Conservation (phyloP, 2,797 vertebrate genomes). For the Halcyon badia region DNA sequence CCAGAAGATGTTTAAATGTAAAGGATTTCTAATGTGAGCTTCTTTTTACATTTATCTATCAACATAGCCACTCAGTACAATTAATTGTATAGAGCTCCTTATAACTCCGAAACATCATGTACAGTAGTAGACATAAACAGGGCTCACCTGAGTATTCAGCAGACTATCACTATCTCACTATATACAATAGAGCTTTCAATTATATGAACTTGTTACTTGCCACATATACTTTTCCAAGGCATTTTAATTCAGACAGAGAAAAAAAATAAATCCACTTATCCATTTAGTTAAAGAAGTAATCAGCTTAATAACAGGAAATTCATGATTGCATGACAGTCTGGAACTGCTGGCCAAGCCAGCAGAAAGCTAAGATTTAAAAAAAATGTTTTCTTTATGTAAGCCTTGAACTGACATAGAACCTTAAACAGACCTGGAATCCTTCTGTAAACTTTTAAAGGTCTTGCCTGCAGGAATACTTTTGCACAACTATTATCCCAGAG, state of each 20-base stretch:
- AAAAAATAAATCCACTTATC: not conserved
- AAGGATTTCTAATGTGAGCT: not conserved
- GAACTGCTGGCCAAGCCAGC: not conserved
- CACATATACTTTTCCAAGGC: not conserved
- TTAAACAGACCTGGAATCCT: constrained; percentile 36
- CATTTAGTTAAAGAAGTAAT: not conserved
- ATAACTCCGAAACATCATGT: not conserved
- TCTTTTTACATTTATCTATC: constrained; percentile 13
- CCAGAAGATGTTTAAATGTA: not conserved
- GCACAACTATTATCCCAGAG: not conserved
- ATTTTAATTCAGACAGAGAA: not conserved
- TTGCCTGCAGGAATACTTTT: not conserved
- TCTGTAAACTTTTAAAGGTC: constrained; percentile 63
- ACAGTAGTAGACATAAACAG: not conserved
- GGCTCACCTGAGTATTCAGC: not conserved
- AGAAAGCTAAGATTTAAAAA: not conserved
- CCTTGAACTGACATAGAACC: constrained; percentile 13
- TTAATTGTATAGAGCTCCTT: not conserved
- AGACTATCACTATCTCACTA: not conserved
- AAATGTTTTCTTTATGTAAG: not conserved
- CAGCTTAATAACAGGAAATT: not conserved
- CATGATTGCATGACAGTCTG: not conserved
- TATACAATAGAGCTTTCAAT: not conserved
- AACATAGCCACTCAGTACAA: not conserved
- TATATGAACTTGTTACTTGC: not conserved